Percentiles rank a stretch among this genome's conserved stretches.
Conservation (phyloP, 2,113 vertebrate species). For the Hiodon alosoides region DNA sequence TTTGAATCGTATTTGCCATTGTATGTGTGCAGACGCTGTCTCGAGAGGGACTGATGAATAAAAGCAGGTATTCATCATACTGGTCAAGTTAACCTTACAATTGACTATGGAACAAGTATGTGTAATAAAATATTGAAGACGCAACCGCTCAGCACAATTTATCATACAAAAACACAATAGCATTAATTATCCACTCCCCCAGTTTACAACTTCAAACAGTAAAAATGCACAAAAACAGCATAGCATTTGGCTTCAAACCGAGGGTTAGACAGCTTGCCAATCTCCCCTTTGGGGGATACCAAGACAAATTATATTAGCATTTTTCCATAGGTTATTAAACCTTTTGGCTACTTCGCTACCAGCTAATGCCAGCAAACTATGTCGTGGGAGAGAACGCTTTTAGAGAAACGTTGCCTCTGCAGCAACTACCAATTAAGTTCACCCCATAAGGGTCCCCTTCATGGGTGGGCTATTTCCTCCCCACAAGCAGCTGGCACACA, state of each 20-base stretch:
- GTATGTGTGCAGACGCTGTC: too few species aligned
- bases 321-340: constrained; percentile 60
- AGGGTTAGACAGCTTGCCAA: constrained; percentile 57
- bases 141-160: neutral
- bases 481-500: constrained; percentile 52
- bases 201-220: constrained; percentile 37
- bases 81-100: too few species aligned
- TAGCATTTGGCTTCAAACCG: constrained; percentile 58
- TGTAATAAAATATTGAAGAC: too few species aligned
- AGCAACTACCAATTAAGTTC: constrained; percentile 63
- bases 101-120: too few species aligned
- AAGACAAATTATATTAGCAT: constrained; percentile 72
- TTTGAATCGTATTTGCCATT: too few species aligned
- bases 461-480: constrained; percentile 61
- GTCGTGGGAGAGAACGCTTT: constrained; percentile 58
- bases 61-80: too few species aligned
- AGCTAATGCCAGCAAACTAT: constrained; percentile 58
- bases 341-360: constrained; percentile 55
- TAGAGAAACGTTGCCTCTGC: constrained; percentile 60
- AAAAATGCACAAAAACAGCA: constrained; percentile 42
- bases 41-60: too few species aligned
- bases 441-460: constrained; percentile 56
- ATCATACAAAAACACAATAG: constrained; percentile 51
- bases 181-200: constrained; percentile 55
- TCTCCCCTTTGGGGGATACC: constrained; percentile 51